phyloP scores from a whole-genome alignment of 1,140 invertebrate genomes.

The Lordiphosa stackelbergi region DNA sequence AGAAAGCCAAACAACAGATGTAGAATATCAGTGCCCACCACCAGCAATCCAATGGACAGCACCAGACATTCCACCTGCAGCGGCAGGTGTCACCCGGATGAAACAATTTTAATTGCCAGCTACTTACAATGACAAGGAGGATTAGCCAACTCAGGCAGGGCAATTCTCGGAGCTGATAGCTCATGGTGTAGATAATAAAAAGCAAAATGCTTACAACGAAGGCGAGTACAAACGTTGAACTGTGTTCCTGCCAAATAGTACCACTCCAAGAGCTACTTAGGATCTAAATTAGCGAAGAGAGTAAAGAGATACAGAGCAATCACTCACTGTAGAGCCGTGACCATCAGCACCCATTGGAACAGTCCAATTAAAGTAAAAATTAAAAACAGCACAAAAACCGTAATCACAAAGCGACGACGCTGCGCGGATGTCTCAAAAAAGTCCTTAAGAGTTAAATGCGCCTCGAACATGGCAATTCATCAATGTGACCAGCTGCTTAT shows the following conservation, averaged over 20 bases:
- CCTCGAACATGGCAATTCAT: too few species aligned
- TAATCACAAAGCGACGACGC: too few species aligned
- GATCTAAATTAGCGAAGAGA: too few species aligned
- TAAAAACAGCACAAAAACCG: too few species aligned
- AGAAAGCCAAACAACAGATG: constrained; percentile 14
- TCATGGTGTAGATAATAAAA: constrained; percentile 17
- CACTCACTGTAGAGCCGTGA: constrained; percentile 11
- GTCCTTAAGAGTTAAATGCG: too few species aligned
- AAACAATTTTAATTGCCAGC: not conserved
- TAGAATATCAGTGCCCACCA: not conserved
- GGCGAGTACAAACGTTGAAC: constrained; percentile 9
- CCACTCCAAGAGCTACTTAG: not conserved
- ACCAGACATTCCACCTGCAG: constrained; percentile 32
- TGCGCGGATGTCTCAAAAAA: too few species aligned
- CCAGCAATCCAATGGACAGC: constrained; percentile 11
- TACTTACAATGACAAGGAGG: constrained; percentile 22
- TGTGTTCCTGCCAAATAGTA: not conserved
- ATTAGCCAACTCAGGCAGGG: constrained; percentile 20
- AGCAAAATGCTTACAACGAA: constrained; percentile 22
- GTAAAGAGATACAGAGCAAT: not conserved
- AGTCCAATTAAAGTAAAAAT: too few species aligned
- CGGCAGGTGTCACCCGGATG: not conserved
- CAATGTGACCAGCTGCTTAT: too few species aligned
- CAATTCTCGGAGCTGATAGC: constrained; percentile 2
- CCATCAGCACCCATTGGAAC: constrained; percentile 1